Percentiles rank a stretch among this genome's conserved stretches.
Evolutionary conservation across 2,888 invertebrate genomes (phyloP).

Genomic region (Rhopalosiphum nymphaeae): DNA sequence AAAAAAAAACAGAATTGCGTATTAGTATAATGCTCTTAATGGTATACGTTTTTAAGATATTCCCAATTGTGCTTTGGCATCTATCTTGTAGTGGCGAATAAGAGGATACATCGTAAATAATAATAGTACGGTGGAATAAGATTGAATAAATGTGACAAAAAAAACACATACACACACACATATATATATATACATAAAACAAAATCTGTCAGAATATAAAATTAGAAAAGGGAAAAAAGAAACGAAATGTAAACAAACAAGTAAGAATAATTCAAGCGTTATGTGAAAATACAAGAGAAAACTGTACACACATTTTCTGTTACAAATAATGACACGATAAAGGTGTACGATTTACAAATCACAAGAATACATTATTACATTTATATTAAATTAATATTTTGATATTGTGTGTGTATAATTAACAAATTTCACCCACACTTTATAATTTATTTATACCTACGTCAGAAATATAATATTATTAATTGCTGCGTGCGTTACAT

Average conservation of each 20-base stretch:
- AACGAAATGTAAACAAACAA: conserved; percentile 2
- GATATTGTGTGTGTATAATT: not conserved
- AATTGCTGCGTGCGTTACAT: not conserved
- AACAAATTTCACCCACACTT: not conserved
- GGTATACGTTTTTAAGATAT: not conserved
- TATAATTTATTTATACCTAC: not conserved
- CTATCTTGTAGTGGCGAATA: not conserved
- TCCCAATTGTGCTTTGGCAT: not conserved
- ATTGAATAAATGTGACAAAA: not conserved
- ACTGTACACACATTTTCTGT: not conserved
- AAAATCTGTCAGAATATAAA: conserved; percentile 38
- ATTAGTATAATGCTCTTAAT: not conserved
- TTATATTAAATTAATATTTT: not conserved
- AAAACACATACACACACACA: not conserved
- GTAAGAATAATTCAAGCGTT: conserved; percentile 7
- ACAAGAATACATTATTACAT: not conserved
- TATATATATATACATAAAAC: not conserved
- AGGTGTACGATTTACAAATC: not conserved
- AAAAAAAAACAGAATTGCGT: not conserved
- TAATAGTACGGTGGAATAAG: conserved; percentile 3
- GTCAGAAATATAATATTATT: not conserved
- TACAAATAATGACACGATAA: conserved; percentile 24
- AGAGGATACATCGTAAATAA: not conserved
- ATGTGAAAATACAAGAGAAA: not conserved
- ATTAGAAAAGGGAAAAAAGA: conserved; percentile 22